phyloP scores from a whole-genome alignment of 1,140 invertebrate species.

The Drosophila eugracilis region DNA sequence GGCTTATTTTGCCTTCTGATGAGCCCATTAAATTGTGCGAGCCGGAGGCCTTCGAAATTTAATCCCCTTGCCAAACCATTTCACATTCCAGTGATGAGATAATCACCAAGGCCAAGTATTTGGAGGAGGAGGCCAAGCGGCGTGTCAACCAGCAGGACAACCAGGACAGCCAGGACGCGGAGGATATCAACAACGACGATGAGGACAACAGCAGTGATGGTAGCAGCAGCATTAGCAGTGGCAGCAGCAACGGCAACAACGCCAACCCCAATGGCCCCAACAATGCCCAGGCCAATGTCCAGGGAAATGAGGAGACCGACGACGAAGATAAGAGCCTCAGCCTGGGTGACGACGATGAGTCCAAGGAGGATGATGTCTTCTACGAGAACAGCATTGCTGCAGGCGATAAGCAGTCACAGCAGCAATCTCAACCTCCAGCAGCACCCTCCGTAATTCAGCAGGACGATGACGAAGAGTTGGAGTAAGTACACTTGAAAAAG shows the following conservation, averaged over 20 bases:
- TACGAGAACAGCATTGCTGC: constrained; percentile 88
- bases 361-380: constrained; percentile 90
- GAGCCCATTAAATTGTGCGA: constrained; percentile 71
- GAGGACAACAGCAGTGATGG: constrained; percentile 74
- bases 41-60: constrained; percentile 38
- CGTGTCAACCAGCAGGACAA: constrained; percentile 81
- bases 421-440: constrained; percentile 33
- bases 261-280: constrained; percentile 22
- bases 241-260: constrained; percentile 24
- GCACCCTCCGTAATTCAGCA: constrained; percentile 73
- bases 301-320: constrained; percentile 74
- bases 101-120: constrained; percentile 88
- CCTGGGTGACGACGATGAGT: constrained; percentile 84
- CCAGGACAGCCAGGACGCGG: constrained; percentile 68
- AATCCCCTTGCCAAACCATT: constrained; percentile 7
- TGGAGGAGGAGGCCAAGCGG: constrained; percentile 85
- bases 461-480: constrained; percentile 87
- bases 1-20: constrained; percentile 31
- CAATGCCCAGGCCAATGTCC: constrained; percentile 75
- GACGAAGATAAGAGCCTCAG: constrained; percentile 77
- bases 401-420: constrained; percentile 64
- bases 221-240: constrained; percentile 49
- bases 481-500: constrained; percentile 59
- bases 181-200: constrained; percentile 78
- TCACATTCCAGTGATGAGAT: constrained; percentile 87